Percentiles rank a stretch among this genome's conserved stretches.
These are phyloP conservation scores for Ephydatia muelleri DNA, from an alignment of 37 sponge, comb jelly and placozoan species.

Conservation along the genomic window DNA sequence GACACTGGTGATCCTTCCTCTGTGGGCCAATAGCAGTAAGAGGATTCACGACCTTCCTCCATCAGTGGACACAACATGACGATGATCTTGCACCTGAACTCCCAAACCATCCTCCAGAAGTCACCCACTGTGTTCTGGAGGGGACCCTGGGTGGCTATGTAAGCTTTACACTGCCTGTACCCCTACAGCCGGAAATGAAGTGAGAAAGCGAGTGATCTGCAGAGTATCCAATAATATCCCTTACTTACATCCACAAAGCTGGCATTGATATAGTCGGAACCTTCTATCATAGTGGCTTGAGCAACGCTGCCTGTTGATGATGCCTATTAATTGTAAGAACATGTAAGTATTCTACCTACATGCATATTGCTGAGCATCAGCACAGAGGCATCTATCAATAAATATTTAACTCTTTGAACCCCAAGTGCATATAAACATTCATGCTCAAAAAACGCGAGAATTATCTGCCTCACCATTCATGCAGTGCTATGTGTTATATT, in stretches of 20 bases:
- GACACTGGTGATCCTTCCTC: too few relatives aligned
- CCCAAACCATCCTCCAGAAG: conserved; percentile 55
- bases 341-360: too few relatives aligned
- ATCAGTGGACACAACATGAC: conserved; percentile 21
- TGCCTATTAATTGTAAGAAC: too few relatives aligned
- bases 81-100: conserved; percentile 50
- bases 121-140: conserved; percentile 65
- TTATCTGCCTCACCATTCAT: too few relatives aligned
- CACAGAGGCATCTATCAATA: too few relatives aligned
- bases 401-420: too few relatives aligned
- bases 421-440: too few relatives aligned
- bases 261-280: neutral
- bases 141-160: conserved; percentile 45
- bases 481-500: too few relatives aligned
- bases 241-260: conserved; percentile 10
- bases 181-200: neutral
- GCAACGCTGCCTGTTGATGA: neutral
- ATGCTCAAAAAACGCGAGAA: too few relatives aligned
- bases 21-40: conserved; percentile 13
- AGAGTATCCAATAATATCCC: neutral
- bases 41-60: conserved; percentile 36
- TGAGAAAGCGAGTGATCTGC: too few relatives aligned
- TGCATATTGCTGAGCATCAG: too few relatives aligned
- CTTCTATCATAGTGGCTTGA: too few relatives aligned
- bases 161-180: conserved; percentile 6